phyloP scores from a whole-genome alignment of 1,140 invertebrate genomes.

The Aleiodes sp. region DNA sequence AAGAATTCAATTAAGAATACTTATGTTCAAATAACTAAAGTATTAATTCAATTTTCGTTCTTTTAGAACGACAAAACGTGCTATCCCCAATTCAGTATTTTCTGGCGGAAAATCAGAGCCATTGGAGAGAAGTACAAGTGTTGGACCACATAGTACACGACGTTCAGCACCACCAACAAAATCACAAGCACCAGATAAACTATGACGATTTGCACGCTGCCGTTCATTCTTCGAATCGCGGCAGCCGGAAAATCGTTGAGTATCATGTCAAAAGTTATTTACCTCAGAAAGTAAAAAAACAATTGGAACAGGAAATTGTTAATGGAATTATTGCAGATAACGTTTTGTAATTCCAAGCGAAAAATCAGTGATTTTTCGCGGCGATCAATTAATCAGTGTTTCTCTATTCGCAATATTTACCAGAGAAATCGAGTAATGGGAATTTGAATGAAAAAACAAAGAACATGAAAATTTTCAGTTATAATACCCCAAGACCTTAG shows the following conservation, averaged over 20 bases:
- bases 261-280: background rate
- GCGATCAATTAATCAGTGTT: too few relatives aligned
- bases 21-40: too few relatives aligned
- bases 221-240: constrained; percentile 61
- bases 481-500: too few relatives aligned
- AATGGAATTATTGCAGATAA: too few relatives aligned
- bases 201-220: constrained; percentile 63
- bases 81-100: constrained; percentile 55
- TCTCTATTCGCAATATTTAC: too few relatives aligned
- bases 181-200: constrained; percentile 55
- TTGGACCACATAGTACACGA: constrained; percentile 43
- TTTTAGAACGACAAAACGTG: constrained; percentile 61
- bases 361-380: too few relatives aligned
- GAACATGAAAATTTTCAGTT: too few relatives aligned
- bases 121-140: constrained; percentile 60
- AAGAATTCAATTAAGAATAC: background rate
- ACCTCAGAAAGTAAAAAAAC: background rate
- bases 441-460: too few relatives aligned
- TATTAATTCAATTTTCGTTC: constrained; percentile 43
- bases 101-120: constrained; percentile 42
- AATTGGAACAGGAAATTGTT: too few relatives aligned
- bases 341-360: too few relatives aligned
- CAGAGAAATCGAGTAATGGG: too few relatives aligned
- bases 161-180: constrained; percentile 41
- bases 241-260: constrained; percentile 42